Conservation (phyloP, 2,113 vertebrate species). For the Sitta europaea region DNA sequence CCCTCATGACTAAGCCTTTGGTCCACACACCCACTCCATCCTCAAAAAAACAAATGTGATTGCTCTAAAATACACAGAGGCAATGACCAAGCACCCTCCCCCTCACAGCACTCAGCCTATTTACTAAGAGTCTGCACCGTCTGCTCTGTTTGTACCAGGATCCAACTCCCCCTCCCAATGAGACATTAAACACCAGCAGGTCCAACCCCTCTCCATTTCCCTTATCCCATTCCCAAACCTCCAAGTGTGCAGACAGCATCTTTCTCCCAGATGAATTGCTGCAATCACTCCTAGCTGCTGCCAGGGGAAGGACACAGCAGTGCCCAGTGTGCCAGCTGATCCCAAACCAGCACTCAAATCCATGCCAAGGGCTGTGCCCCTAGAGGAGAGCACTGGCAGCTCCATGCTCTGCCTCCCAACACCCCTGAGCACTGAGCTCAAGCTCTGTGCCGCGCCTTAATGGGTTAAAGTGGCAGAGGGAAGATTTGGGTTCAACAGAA, state of each 20-base stretch:
- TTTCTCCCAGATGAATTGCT: not conserved
- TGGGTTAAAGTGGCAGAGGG: not conserved
- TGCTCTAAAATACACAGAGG: constrained; percentile 43
- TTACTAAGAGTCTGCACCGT: constrained; percentile 32
- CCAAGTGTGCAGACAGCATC: accelerated
- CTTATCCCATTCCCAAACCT: not conserved
- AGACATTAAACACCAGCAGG: not conserved
- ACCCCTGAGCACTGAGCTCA: not conserved
- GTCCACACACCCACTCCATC: constrained; percentile 54
- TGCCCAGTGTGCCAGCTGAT: not conserved
- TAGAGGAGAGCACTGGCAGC: not conserved
- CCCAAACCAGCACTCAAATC: not conserved
- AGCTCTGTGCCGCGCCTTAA: not conserved
- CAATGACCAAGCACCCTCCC: constrained; percentile 51
- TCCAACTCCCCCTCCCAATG: not conserved
- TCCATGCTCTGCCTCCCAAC: not conserved
- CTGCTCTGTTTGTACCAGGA: not conserved
- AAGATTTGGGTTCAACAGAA: not conserved
- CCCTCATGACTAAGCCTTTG: constrained; percentile 42
- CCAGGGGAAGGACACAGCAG: not conserved
- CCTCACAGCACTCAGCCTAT: constrained; percentile 25
- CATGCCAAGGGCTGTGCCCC: not conserved
- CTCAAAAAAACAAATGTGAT: constrained; percentile 41
- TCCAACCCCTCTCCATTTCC: not conserved
- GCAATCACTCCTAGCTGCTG: not conserved